Conservation (phyloP, 2,113 vertebrate species). For the Lophura nycthemera region DNA sequence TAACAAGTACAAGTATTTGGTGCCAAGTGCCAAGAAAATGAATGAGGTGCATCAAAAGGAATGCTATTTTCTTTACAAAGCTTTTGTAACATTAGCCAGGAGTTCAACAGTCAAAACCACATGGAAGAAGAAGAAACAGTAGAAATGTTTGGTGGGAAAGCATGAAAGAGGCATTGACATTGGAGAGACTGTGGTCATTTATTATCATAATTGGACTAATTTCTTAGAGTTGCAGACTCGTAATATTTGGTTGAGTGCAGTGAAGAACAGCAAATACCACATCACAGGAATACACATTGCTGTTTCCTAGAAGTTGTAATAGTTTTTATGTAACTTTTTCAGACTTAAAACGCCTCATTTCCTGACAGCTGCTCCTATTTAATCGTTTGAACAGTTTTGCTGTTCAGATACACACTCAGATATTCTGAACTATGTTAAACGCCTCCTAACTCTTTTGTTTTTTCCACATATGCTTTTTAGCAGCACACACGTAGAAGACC, state of each 20-base stretch:
- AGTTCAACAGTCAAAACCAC: conserved; percentile 50
- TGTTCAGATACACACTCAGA: conserved; percentile 39
- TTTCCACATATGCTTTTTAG: conserved; percentile 35
- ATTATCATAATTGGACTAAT: conserved; percentile 48
- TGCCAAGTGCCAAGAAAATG: conserved; percentile 38
- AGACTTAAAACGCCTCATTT: conserved; percentile 71
- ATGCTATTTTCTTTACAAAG: conserved; percentile 24
- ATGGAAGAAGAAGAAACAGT: conserved; percentile 37
- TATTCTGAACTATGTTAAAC: conserved; percentile 55
- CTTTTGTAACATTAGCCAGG: conserved; percentile 36
- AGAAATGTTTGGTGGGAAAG: conserved; percentile 39
- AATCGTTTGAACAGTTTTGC: conserved; percentile 66
- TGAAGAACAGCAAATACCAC: conserved; percentile 72
- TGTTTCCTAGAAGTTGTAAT: conserved; percentile 66
- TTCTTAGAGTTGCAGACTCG: conserved; percentile 29
- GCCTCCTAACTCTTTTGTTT: conserved; percentile 37
- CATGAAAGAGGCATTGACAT: conserved; percentile 46
- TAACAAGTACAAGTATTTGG: neutral
- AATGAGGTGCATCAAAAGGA: conserved; percentile 60
- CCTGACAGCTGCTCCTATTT: conserved; percentile 75
- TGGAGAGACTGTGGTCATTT: conserved; percentile 35
- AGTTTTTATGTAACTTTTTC: conserved; percentile 75
- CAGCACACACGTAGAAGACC: neutral
- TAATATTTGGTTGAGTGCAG: conserved; percentile 56
- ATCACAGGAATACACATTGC: conserved; percentile 48